Evolutionary conservation across 2,113 vertebrate genomes (phyloP).

Genomic region (Pseudorhombus dupliciocellatus): DNA sequence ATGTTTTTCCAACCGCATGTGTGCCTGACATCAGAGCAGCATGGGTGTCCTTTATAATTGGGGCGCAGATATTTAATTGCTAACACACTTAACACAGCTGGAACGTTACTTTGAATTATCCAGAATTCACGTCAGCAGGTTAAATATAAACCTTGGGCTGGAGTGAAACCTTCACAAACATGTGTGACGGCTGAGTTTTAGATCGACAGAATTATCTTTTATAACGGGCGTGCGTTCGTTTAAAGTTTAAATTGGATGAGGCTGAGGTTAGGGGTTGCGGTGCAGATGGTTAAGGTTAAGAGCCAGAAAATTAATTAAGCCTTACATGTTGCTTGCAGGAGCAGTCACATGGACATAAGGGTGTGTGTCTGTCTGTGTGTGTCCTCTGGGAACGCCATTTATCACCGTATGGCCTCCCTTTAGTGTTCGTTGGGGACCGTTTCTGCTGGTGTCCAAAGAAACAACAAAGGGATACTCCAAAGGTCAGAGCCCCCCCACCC

Average conservation of each 20-base stretch:
- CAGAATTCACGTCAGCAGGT: conserved; percentile 40
- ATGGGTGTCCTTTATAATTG: conserved; percentile 59
- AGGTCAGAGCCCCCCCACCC: conserved; percentile 13
- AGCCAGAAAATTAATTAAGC: conserved; percentile 9
- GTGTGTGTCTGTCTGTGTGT: background rate
- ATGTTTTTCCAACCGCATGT: conserved; percentile 57
- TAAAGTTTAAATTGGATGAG: conserved; percentile 12
- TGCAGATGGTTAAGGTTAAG: conserved; percentile 17
- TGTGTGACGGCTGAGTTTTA: background rate
- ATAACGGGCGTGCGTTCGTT: no score
- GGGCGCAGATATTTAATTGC: conserved; percentile 68
- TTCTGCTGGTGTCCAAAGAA: conserved; percentile 48
- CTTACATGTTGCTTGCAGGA: background rate
- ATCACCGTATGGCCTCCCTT: conserved; percentile 39
- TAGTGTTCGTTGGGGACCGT: conserved; percentile 31
- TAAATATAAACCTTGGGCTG: conserved; percentile 30
- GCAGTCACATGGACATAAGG: background rate
- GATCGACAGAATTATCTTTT: background rate
- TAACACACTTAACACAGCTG: conserved; percentile 69
- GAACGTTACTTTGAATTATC: conserved; percentile 58
- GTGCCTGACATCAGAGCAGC: conserved; percentile 37
- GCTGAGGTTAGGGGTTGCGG: background rate
- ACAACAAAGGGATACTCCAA: conserved; percentile 38
- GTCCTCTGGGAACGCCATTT: conserved; percentile 38
- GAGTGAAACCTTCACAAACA: no score